These are phyloP conservation scores for Porites divaricata DNA, from an alignment of 92 coral and sea anemone species.

Conservation along the genomic window DNA sequence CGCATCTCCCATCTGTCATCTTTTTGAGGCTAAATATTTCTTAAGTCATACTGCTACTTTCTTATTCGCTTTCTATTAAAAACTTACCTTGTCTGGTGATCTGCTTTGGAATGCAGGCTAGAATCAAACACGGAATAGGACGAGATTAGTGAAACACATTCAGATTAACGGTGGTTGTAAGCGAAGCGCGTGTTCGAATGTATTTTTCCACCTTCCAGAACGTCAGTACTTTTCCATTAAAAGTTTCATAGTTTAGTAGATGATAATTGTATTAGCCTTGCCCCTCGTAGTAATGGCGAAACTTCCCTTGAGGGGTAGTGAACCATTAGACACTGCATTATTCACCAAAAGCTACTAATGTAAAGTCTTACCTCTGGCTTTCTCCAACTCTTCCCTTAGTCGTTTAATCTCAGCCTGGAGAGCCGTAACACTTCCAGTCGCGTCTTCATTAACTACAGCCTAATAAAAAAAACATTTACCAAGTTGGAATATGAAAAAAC, in stretches of 20 bases:
- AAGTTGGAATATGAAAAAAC: neutral
- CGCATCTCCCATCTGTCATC: no score
- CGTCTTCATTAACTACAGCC: slow-evolving; percentile 98
- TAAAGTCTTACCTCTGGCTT: slow-evolving; percentile 78
- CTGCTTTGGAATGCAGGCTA: slow-evolving; percentile 78
- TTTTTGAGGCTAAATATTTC: no score
- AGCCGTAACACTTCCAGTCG: slow-evolving; percentile 92
- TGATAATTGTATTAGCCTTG: no score
- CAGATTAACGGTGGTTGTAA: no score
- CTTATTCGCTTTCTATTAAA: no score
- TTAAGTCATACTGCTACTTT: neutral
- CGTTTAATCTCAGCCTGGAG: slow-evolving; percentile 92
- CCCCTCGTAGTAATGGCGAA: no score
- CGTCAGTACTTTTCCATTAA: no score
- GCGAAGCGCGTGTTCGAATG: no score
- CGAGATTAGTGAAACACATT: neutral
- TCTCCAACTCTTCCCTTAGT: slow-evolving; percentile 80
- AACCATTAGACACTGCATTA: no score
- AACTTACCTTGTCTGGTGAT: slow-evolving; percentile 80
- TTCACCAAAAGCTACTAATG: neutral
- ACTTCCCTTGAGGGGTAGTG: no score
- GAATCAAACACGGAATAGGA: neutral
- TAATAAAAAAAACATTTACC: slow-evolving; percentile 12
- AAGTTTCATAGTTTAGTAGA: no score
- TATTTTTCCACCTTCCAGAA: no score